Evolutionary conservation across 92 coral and sea anemone species (phyloP).

Genomic region (Epizoanthus stellaris): DNA sequence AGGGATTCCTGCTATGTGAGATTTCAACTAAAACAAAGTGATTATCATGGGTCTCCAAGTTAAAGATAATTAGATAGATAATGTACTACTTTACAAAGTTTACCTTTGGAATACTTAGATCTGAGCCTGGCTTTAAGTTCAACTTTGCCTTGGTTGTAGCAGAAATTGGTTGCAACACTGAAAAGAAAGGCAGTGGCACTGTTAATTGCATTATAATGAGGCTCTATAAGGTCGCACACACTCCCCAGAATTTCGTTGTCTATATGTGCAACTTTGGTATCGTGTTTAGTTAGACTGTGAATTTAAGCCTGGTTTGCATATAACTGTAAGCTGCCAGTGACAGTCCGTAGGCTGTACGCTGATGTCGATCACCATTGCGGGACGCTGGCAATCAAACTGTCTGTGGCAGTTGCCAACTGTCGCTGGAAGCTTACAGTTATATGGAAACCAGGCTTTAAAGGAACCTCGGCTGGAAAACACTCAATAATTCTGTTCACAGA

Average conservation of each 20-base stretch:
- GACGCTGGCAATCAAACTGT: too few species aligned
- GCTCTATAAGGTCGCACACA: neutral
- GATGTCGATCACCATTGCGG: too few species aligned
- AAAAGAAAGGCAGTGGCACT: neutral
- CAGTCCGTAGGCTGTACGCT: too few species aligned
- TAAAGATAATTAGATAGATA: neutral
- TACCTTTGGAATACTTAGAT: constrained; percentile 95
- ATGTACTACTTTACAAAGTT: neutral
- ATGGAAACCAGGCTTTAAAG: too few species aligned
- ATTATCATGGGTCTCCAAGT: neutral
- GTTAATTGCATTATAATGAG: neutral
- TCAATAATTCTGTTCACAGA: too few species aligned
- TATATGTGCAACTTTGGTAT: too few species aligned
- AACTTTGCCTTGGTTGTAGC: constrained; percentile 84
- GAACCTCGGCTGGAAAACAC: too few species aligned
- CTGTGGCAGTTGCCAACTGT: too few species aligned
- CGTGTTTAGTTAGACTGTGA: too few species aligned
- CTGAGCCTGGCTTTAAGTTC: constrained; percentile 88
- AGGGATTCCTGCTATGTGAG: neutral
- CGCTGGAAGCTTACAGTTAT: too few species aligned
- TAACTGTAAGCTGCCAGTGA: too few species aligned
- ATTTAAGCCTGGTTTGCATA: too few species aligned
- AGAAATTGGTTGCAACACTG: constrained; percentile 91
- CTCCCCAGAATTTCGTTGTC: neutral
- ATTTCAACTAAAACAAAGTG: neutral